Evolutionary conservation across 2,113 vertebrate species (phyloP).

Genomic region (Gasterosteus aculeatus): DNA sequence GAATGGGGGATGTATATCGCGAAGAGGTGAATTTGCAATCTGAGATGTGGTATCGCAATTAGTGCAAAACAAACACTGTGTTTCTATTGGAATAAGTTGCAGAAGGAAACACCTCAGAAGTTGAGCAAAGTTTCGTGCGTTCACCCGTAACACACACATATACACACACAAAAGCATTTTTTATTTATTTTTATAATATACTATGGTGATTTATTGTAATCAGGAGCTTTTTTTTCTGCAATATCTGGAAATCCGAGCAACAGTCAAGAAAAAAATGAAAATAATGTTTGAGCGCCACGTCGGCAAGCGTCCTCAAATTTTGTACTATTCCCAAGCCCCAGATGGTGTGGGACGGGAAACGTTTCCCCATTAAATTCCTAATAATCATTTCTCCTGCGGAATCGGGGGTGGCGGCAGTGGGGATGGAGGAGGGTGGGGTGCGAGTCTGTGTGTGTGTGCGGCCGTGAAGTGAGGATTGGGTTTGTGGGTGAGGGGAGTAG

Average conservation of each 20-base stretch:
- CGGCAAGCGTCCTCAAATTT: conserved; percentile 90
- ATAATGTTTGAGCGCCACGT: conserved; percentile 80
- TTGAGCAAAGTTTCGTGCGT: conserved; percentile 48
- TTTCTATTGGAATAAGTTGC: conserved; percentile 43
- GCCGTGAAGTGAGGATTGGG: conserved; percentile 80
- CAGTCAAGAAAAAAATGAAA: conserved; percentile 72
- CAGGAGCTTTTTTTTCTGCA: conserved; percentile 40
- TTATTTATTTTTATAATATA: conserved; percentile 37
- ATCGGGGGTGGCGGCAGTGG: conserved; percentile 86
- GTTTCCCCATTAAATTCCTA: conserved; percentile 99
- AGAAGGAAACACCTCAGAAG: conserved; percentile 37
- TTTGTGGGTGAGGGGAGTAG: conserved; percentile 82
- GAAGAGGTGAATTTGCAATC: conserved; percentile 35
- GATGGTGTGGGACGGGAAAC: conserved; percentile 96
- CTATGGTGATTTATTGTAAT: conserved; percentile 61
- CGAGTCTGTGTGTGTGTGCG: conserved; percentile 69
- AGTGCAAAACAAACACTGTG: conserved; percentile 49
- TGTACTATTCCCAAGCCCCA: conserved; percentile 94
- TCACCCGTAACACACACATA: not conserved
- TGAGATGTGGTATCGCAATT: conserved; percentile 51
- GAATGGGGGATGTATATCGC: conserved; percentile 42
- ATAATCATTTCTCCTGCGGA: conserved; percentile 98
- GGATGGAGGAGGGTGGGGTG: conserved; percentile 78
- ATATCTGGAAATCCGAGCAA: conserved; percentile 58
- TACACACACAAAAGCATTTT: conserved; percentile 18